phyloP scores from a whole-genome alignment of 2,113 vertebrate genomes.

The Fukomys damarensis region DNA sequence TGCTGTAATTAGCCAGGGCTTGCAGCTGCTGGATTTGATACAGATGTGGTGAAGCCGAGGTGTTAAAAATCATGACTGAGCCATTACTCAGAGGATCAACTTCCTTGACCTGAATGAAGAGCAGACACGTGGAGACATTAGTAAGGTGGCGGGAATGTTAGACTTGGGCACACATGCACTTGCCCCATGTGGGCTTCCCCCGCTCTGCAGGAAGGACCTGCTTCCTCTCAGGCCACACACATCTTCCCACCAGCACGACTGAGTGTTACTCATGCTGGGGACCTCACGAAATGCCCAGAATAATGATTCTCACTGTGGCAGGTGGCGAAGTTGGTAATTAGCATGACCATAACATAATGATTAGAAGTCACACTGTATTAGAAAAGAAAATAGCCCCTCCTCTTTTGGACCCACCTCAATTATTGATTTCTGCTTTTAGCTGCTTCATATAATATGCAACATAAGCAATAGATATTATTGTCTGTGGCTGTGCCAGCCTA shows the following conservation, averaged over 20 bases:
- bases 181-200: neutral
- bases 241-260: neutral
- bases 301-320: neutral
- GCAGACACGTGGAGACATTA: constrained; percentile 52
- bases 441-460: neutral
- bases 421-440: neutral
- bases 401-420: neutral
- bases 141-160: neutral
- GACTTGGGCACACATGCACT: neutral
- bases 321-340: neutral
- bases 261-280: neutral
- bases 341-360: too few relatives aligned
- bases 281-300: neutral
- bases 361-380: neutral
- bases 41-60: constrained; percentile 89
- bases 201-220: neutral
- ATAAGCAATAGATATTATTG: neutral
- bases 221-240: constrained; percentile 30
- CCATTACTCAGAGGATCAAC: constrained; percentile 78
- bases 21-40: constrained; percentile 89
- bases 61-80: constrained; percentile 81
- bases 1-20: constrained; percentile 90
- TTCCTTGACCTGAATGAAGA: constrained; percentile 89
- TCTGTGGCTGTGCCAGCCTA: neutral
- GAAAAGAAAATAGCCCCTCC: neutral